Percentiles rank a stretch among this genome's conserved stretches.
Conservation (phyloP, 2,888 invertebrate species). For the Crossocerus cetratus region DNA sequence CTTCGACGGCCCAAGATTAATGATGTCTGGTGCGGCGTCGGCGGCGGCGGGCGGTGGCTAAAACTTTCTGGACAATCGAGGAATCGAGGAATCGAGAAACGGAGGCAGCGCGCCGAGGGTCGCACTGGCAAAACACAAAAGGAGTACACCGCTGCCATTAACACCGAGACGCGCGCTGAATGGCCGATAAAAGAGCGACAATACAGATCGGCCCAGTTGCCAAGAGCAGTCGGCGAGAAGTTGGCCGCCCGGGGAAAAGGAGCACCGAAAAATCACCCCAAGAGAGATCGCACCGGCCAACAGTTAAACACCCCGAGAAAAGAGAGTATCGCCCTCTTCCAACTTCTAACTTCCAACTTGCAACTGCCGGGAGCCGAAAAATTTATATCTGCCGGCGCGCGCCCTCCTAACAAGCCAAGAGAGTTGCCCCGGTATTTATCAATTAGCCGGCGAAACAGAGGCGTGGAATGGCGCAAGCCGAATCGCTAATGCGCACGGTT, state of each 20-base stretch:
- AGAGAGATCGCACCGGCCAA: not conserved
- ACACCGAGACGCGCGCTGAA: slow-evolving; percentile 20
- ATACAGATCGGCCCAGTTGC: slow-evolving; percentile 1
- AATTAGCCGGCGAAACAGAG: slow-evolving; percentile 35
- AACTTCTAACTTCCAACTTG: too few relatives aligned
- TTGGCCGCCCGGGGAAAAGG: not conserved
- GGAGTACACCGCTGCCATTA: slow-evolving; percentile 24
- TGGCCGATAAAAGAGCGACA: slow-evolving; percentile 8
- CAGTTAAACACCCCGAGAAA: slow-evolving; percentile 12
- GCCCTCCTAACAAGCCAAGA: too few relatives aligned
- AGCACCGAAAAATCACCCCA: not conserved
- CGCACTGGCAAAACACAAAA: slow-evolving; percentile 19
- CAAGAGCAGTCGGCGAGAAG: not conserved
- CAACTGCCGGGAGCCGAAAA: slow-evolving; percentile 36
- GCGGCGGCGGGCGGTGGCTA: slow-evolving; percentile 10
- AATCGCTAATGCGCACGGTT: not conserved
- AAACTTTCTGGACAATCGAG: slow-evolving; percentile 35
- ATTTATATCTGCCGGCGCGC: slow-evolving; percentile 30
- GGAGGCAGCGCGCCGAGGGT: not conserved
- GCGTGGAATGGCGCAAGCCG: slow-evolving; percentile 17
- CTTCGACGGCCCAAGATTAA: slow-evolving; percentile 19
- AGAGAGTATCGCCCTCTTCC: too few relatives aligned
- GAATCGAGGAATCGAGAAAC: slow-evolving; percentile 17
- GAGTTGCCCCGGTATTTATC: slow-evolving; percentile 43
- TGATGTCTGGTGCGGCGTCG: not conserved